Base-by-base conservation (phyloP, 2,888 invertebrate species). In the Nymphalis urticae region DNA sequence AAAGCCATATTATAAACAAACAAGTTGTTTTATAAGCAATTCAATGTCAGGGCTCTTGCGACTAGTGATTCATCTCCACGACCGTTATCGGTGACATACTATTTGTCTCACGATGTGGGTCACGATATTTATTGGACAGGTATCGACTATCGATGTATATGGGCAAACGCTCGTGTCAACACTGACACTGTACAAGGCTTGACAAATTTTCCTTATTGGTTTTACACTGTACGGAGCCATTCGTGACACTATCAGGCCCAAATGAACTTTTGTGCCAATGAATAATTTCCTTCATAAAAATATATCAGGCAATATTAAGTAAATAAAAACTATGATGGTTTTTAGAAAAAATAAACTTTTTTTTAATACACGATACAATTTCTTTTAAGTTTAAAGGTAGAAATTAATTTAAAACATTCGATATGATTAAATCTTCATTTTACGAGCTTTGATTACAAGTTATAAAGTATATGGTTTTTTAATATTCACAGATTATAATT, bases 121-220 rank as follows among this genome's bases (percentile, higher is more conserved):
- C 54, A 61, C 50, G 50, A 62, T 67, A 67, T 67, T 67, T 67
- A 67, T 67, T 67, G 66, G 66, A 62, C 56, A 48, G 48, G 50
- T 62, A 67, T 67, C 62, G 56, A 67, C 48, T 50, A 53, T 56
- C 42, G 56, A 36, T 42, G 53, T 59, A 66, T 66, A 66, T 48
- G 58, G 66, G 51, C 61, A 54, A 61, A 54, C 56, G 48, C 62
- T 58, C 48, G 61, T 61, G 61, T 66, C 66, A 62, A 56, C 66
- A 21, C 48, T 54, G 48, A 47, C 36, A n/a, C 62, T 62, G 32
- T 48, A 54, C 19, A 19, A 54, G 66, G 54, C 50, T 58, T 42
- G 56, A 48, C 53, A 67, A 56, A 48, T 56, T 48, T 51, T 67
- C 62, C 62, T 50, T 67, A 58, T 62, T 47, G 50, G 58, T 58